Conservation (phyloP, 2,113 vertebrate genomes). For the Shinisaurus crocodilurus region DNA sequence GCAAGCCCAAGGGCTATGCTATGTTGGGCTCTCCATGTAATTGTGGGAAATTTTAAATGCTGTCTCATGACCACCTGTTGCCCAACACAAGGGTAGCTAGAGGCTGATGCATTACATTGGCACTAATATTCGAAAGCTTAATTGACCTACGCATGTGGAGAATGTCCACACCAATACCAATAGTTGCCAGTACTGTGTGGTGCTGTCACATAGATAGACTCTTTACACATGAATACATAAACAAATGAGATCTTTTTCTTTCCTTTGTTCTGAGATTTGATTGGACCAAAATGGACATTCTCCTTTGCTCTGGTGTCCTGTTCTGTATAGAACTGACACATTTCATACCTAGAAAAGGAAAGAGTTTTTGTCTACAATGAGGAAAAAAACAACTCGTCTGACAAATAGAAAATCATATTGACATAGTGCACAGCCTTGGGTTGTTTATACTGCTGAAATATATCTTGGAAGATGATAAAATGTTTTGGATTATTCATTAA, state of each 20-base stretch:
- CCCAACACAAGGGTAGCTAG: too few species aligned
- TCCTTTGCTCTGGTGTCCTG: background rate
- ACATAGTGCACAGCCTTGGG: background rate
- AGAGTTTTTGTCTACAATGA: background rate
- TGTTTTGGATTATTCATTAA: background rate
- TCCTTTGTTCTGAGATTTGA: background rate
- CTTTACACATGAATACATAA: background rate
- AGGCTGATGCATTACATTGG: background rate
- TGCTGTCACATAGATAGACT: background rate
- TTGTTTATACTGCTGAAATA: conserved; percentile 3
- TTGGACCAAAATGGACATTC: background rate
- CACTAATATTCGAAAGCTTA: background rate
- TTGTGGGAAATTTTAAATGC: background rate
- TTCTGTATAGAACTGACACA: background rate
- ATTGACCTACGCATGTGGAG: too few species aligned
- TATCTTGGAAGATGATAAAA: conserved; percentile 11
- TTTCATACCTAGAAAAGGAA: background rate
- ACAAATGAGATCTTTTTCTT: background rate
- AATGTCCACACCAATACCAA: background rate
- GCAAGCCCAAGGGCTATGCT: background rate
- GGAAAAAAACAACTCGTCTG: background rate
- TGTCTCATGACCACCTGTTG: background rate
- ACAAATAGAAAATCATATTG: background rate
- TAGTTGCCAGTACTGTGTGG: background rate
- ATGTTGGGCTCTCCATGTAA: background rate